phyloP scores from a whole-genome alignment of 1,140 invertebrate genomes.

The Euwallacea similis region DNA sequence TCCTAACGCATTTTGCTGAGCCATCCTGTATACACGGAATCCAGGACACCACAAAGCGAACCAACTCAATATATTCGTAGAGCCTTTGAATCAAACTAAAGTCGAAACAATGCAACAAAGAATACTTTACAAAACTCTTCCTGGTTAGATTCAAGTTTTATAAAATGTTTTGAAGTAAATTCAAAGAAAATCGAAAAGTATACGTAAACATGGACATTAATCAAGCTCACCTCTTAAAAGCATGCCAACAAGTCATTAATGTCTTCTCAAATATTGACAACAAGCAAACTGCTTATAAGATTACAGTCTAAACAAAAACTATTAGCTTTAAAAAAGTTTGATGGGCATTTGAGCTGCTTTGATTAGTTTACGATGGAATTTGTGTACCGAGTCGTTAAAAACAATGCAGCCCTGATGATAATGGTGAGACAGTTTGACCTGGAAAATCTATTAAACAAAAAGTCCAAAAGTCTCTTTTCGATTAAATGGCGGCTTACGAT shows the following conservation, averaged over 20 bases:
- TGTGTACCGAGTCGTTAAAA: background rate
- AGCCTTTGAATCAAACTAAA: too few relatives aligned
- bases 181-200: background rate
- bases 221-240: conserved; percentile 24
- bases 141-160: too few relatives aligned
- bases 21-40: too few relatives aligned
- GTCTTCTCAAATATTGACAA: conserved; percentile 24
- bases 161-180: too few relatives aligned
- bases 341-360: conserved; percentile 19
- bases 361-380: conserved; percentile 18
- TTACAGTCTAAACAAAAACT: conserved; percentile 21
- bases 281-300: conserved; percentile 8
- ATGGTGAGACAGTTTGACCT: background rate
- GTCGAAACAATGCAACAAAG: too few relatives aligned
- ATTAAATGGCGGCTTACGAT: background rate
- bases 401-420: background rate
- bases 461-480: background rate
- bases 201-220: conserved; percentile 25
- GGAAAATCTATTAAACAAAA: too few relatives aligned
- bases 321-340: conserved; percentile 15
- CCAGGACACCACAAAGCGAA: too few relatives aligned
- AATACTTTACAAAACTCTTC: too few relatives aligned
- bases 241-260: conserved; percentile 6
- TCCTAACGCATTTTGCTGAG: too few relatives aligned
- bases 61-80: too few relatives aligned